These are phyloP conservation scores for Orussus abietinus DNA, from an alignment of 1,140 invertebrate genomes.

Conservation along the genomic window DNA sequence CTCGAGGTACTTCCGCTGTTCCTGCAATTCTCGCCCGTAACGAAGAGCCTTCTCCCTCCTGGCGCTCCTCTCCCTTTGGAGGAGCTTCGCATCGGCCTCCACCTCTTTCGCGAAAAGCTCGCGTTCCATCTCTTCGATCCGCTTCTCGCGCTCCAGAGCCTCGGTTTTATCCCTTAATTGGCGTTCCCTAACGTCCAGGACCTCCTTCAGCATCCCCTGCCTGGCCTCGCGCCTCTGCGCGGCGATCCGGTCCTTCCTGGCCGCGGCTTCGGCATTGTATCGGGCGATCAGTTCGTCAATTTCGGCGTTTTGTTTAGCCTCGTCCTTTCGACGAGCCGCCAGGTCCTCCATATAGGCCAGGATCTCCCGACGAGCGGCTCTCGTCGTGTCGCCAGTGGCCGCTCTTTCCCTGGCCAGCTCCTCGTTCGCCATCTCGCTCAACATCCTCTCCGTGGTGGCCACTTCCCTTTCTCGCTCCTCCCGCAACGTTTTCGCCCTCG, in stretches of 20 bases:
- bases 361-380: conserved; percentile 21
- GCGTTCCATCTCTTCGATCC: conserved; percentile 16
- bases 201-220: conserved; percentile 17
- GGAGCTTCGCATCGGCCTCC: conserved; percentile 19
- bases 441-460: conserved; percentile 14
- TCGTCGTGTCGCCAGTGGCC: conserved; percentile 6
- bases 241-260: conserved; percentile 16
- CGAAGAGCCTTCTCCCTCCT: conserved; percentile 20
- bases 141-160: conserved; percentile 17
- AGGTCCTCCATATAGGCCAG: conserved; percentile 29
- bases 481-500: conserved; percentile 14
- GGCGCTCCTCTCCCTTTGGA: conserved; percentile 14
- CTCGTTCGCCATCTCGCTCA: conserved; percentile 13
- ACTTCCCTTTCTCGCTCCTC: conserved; percentile 24
- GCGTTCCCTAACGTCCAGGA: conserved; percentile 22
- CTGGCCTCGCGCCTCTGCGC: conserved; percentile 22
- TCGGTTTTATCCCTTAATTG: conserved; percentile 24
- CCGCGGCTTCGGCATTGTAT: conserved; percentile 19
- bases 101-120: conserved; percentile 19
- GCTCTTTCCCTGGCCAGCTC: conserved; percentile 21
- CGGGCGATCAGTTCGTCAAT: conserved; percentile 11
- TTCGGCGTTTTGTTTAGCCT: conserved; percentile 18
- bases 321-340: conserved; percentile 13
- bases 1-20: conserved; percentile 18
- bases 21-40: conserved; percentile 24